phyloP scores from a whole-genome alignment of 2,113 vertebrate species.

The Dolichotis patagonum region DNA sequence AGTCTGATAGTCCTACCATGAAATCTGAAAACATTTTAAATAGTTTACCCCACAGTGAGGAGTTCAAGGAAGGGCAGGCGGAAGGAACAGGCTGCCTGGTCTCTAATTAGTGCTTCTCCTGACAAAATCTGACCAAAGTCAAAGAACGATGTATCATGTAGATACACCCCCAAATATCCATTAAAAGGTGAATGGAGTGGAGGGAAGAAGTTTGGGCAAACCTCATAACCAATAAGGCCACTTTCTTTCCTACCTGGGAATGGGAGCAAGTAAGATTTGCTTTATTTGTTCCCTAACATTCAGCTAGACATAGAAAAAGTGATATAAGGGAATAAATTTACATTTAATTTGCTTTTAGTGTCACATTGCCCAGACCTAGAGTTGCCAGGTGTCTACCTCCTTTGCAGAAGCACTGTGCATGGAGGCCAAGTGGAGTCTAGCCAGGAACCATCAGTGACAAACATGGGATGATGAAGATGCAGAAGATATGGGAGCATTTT shows the following conservation, averaged over 20 bases:
- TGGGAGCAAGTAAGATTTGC: not conserved
- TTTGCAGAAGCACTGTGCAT: not conserved
- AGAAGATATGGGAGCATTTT: not conserved
- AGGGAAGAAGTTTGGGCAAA: not conserved
- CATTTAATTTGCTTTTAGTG: not conserved
- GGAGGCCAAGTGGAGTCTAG: not conserved
- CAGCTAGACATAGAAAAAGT: not conserved
- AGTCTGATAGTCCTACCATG: not conserved
- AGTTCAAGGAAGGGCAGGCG: not conserved
- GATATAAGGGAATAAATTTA: not conserved
- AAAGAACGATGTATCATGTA: no score
- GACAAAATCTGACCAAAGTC: not conserved
- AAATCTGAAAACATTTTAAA: constrained; percentile 30
- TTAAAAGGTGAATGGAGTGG: no score
- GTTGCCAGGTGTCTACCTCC: not conserved
- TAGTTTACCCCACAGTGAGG: not conserved
- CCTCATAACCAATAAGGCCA: not conserved
- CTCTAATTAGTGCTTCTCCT: not conserved
- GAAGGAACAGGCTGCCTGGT: not conserved
- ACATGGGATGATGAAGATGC: not conserved
- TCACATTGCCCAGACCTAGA: not conserved
- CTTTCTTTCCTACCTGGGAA: not conserved
- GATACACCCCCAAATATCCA: not conserved
- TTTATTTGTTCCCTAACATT: not conserved
- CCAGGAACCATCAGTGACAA: not conserved